phyloP scores from a whole-genome alignment of 2,888 invertebrate species.

The Stenodema calcarata region DNA sequence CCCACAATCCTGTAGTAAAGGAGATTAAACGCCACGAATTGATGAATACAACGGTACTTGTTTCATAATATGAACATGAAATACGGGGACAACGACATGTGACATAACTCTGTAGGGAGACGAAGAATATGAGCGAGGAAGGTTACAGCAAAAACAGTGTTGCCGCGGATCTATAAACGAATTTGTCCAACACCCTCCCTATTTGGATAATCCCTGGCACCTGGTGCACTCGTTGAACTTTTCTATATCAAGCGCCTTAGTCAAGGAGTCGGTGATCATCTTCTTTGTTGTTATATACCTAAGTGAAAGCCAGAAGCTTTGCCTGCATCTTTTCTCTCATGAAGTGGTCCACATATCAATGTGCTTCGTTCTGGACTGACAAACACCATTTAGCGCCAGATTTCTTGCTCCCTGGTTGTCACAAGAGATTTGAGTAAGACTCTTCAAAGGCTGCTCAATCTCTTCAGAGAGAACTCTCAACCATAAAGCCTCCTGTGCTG shows the following conservation, averaged over 20 bases:
- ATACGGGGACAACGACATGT: too few species aligned
- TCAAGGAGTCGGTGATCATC: constrained; percentile 10
- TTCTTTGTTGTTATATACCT: neutral
- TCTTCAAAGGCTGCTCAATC: neutral
- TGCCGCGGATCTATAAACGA: too few species aligned
- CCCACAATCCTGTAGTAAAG: too few species aligned
- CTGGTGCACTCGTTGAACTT: neutral
- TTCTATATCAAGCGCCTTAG: constrained; percentile 4
- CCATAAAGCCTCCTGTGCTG: neutral
- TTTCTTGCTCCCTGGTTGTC: constrained; percentile 11
- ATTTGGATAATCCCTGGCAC: too few species aligned
- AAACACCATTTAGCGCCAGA: neutral
- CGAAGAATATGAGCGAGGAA: too few species aligned
- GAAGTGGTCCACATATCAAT: neutral
- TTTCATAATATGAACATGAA: too few species aligned
- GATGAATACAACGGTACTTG: too few species aligned
- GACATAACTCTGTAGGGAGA: too few species aligned
- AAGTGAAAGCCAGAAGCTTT: neutral
- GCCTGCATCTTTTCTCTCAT: neutral
- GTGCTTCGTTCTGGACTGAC: neutral
- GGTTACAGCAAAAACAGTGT: too few species aligned
- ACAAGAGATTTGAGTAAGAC: neutral
- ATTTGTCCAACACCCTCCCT: neutral
- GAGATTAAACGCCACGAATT: too few species aligned
- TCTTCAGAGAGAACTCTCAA: neutral